Conservation (phyloP, 1,140 invertebrate genomes). For the Aphaenogaster ashmeadi region DNA sequence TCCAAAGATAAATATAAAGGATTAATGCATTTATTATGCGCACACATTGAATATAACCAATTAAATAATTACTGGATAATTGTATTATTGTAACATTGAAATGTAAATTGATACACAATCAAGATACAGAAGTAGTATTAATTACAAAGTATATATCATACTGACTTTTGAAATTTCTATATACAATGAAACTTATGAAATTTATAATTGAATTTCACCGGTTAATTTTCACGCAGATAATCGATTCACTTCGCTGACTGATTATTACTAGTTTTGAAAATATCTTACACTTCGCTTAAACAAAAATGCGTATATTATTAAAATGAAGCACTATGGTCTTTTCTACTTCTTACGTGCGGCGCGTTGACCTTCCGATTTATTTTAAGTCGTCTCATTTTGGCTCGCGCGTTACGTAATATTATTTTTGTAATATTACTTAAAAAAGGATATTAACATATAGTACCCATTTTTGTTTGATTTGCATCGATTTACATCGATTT, state of each 20-base stretch:
- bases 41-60: not conserved
- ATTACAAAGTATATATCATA: not conserved
- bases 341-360: not conserved
- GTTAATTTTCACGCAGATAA: not conserved
- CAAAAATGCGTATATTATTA: not conserved
- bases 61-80: not conserved
- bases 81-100: not conserved
- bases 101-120: conserved; percentile 21
- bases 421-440: conserved; percentile 27
- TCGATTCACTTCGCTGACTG: not conserved
- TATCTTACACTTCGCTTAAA: not conserved
- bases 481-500: not conserved
- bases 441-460: not conserved
- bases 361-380: conserved; percentile 37
- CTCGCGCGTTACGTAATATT: conserved; percentile 3
- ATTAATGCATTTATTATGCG: not conserved
- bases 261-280: not conserved
- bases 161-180: conserved; percentile 4
- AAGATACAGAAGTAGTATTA: not conserved
- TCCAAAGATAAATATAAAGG: not conserved
- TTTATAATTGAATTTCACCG: not conserved
- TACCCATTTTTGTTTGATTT: not conserved
- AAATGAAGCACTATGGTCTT: not conserved
- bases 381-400: conserved; percentile 16
- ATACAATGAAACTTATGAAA: not conserved